Conservation (phyloP, 2,113 vertebrate species). For the Neolamprologus toae region DNA sequence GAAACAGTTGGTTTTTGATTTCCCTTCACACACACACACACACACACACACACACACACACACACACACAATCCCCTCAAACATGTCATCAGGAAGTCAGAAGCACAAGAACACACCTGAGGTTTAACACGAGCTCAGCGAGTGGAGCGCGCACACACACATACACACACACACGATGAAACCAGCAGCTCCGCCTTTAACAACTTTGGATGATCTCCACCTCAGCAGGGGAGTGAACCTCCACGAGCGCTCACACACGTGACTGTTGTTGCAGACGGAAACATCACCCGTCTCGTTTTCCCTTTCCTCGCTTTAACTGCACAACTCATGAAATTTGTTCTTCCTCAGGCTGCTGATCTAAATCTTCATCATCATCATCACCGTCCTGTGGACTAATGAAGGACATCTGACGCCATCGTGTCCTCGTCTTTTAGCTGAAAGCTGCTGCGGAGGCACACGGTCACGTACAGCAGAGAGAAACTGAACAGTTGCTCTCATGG, state of each 20-base stretch:
- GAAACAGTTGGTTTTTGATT: fast-evolving
- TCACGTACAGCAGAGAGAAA: neutral
- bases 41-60: neutral
- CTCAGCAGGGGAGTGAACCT: neutral
- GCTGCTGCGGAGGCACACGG: neutral
- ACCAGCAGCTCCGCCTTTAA: neutral
- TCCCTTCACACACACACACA: fast-evolving
- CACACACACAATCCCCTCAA: neutral
- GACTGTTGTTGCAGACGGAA: fast-evolving
- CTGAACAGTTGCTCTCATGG: neutral
- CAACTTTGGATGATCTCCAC: neutral
- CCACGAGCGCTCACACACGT: fast-evolving
- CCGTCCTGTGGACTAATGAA: fast-evolving
- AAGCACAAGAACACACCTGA: neutral
- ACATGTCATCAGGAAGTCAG: neutral
- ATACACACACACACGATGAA: fast-evolving
- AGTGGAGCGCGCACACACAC: neutral
- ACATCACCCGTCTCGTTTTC: fast-evolving
- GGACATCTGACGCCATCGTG: neutral
- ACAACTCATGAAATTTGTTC: neutral
- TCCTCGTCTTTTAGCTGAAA: fast-evolving
- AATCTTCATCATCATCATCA: neutral
- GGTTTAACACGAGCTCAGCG: neutral
- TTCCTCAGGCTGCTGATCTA: neutral
- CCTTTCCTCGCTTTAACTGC: neutral